A percentile compares a stretch with the other conserved stretches of the same genome.
These are phyloP conservation scores for Scrobipalpa costella DNA, from an alignment of 2,888 invertebrate species.

Conservation along the genomic window DNA sequence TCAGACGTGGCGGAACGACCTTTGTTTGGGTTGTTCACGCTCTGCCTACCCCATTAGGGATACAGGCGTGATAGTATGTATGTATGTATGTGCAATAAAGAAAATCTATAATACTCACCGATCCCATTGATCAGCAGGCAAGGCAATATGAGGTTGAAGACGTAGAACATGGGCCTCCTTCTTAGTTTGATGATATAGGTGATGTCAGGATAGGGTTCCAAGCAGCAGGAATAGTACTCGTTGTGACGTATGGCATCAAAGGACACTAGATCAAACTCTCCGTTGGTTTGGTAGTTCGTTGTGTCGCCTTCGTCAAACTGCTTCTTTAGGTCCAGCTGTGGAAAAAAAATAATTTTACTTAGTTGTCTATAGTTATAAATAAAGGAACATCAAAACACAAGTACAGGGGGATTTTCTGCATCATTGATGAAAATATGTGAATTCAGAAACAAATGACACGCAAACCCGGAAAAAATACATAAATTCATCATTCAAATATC, in stretches of 20 bases:
- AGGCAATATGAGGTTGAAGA: conserved; percentile 92
- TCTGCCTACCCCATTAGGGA: no score
- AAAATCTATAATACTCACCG: background rate
- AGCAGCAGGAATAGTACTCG: conserved; percentile 89
- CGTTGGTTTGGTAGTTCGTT: conserved; percentile 94
- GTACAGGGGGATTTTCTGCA: no score
- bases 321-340: conserved; percentile 86
- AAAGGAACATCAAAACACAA: no score
- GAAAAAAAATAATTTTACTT: conserved; percentile 19
- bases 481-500: background rate
- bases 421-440: no score
- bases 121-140: conserved; percentile 90
- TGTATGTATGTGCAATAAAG: no score
- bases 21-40: no score
- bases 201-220: conserved; percentile 92
- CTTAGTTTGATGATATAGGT: conserved; percentile 89
- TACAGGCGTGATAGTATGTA: no score
- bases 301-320: conserved; percentile 91
- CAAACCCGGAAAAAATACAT: background rate
- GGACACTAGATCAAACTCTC: conserved; percentile 92
- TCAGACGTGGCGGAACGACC: no score
- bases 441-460: background rate
- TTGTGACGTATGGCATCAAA: conserved; percentile 87
- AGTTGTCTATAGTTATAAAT: no score
- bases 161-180: conserved; percentile 90